Base-by-base conservation (phyloP, 2,797 vertebrate genomes). In the Rhinichthys osculus region DNA sequence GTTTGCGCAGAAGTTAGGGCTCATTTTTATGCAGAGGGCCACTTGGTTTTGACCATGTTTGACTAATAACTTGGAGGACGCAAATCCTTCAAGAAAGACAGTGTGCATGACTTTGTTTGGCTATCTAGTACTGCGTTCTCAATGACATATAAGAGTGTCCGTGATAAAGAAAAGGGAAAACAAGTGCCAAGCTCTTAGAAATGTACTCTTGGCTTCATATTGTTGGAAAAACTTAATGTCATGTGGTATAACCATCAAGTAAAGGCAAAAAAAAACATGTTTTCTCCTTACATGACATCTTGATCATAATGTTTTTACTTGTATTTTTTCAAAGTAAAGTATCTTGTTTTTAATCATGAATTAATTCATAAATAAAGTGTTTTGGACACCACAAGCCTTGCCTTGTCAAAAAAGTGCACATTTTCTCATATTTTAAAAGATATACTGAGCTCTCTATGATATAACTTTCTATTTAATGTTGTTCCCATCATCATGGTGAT, bases 1-100 rank as follows among this genome's bases (percentile, higher is more conserved):
- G 79, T 64, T 85, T 52, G 84, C 70, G 47, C 35, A 62, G 66
- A 76, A 76, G 78, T 80, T 76, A 50, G 42, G 21, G 64, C 59
- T 79, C 35, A 73, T 67, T 62, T 79, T 76, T 59, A 30, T 66
- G 40, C 50, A 73, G 66, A 52, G n/a, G 16, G 70, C 35, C n/a
- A 35, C 78, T 76, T 30, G 2, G 21, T 44, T 81, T 79, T 69
- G 70, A 84, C 11, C 14, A 23, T 23, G 33, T 23, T 81, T 38
- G n/a, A 73, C 42, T 64, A 73, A 74, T 40, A 73, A 76, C 59
- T 83, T 7, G 4, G 11, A 38, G 64, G 66, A 52, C 4, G 0
- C 9, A 52, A 52, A 44, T 64, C 54, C 42, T 62, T 50, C 27
- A 50, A 47, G 27, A 16, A 74, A 64, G 54, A 74, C 52, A 54